Evolutionary conservation across 2,113 vertebrate genomes (phyloP), one percentile per base, ranked within the genome.

Genomic region (Salvelinus namaycush): DNA sequence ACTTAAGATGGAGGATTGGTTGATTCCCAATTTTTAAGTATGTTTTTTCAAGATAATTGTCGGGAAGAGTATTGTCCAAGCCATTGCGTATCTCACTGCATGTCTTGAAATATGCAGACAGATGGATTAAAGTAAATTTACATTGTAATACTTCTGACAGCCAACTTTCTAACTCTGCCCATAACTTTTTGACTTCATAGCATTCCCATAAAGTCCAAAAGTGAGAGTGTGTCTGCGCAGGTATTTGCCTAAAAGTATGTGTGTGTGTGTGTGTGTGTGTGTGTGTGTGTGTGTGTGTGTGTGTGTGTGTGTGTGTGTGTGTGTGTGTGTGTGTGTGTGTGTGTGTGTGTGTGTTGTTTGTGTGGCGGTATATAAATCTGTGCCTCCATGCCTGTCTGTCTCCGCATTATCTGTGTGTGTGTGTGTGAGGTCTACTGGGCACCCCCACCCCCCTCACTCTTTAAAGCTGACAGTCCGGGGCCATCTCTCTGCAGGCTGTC

Each of bases 401-500:
- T 12, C 54, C n/a, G 13, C 27, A 67, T 13, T 67, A 27, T 26
- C 65, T 77, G 60, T 57, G 70, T 66, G 11, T 75, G 51, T 69
- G 11, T 74, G 73, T 78, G 78, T 82, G 71, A 69, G 69, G 73
- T 83, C 71, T 72, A 66, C 51, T 74, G 74, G 75, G 74, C 79
- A 67, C 68, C 60, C 34, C 49, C 66, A 75, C 73, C 74, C 68
- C 74, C 65, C 24, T 71, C 60, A 59, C 71, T 67, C 65, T 16
- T 67, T 27, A 13, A 72, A 76, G 72, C 76, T 78, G 80, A 77
- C 80, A 70, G 48, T 78, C 65, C 49, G 66, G 76, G 39, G 65
- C 72, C 48, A 44, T 73, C 77, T 72, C 68, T 79, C 70, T 84
- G 59, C 72, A 79, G 77, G 68, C 77, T 79, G 77, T 75, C 51